Evolutionary conservation across 2,113 vertebrate genomes (phyloP).

Genomic region (Parus major): DNA sequence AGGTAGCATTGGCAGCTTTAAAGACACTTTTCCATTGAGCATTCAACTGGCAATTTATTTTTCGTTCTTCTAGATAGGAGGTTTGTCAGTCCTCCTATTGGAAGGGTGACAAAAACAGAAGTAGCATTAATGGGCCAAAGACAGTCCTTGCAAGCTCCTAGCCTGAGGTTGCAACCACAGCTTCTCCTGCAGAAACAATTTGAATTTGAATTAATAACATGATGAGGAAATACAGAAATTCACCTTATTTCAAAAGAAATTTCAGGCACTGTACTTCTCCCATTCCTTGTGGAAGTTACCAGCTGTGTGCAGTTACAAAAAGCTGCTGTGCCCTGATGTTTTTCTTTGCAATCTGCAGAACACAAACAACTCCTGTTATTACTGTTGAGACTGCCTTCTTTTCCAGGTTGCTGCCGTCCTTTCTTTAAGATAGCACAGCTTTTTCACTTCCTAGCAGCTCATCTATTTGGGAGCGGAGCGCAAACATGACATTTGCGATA

Average conservation of each 20-base stretch:
- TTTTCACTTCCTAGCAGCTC: constrained; percentile 64
- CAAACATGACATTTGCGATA: constrained; percentile 55
- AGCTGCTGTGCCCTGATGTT: neutral
- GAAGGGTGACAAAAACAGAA: neutral
- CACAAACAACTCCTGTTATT: neutral
- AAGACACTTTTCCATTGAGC: neutral
- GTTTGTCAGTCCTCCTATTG: neutral
- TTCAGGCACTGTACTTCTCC: neutral
- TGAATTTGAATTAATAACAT: neutral
- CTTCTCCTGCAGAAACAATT: neutral
- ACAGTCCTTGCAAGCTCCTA: neutral
- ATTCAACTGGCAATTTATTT: neutral
- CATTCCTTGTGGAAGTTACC: neutral
- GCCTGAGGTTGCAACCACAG: neutral
- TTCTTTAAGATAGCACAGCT: constrained; percentile 49
- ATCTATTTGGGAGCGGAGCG: constrained; percentile 55
- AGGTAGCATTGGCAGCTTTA: neutral
- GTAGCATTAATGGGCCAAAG: neutral
- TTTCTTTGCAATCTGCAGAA: constrained; percentile 5
- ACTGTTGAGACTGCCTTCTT: neutral
- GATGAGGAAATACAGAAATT: neutral
- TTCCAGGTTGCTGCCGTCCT: constrained; percentile 39
- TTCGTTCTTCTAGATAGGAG: neutral
- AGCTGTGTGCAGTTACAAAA: neutral
- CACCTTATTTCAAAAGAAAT: neutral